A percentile compares a stretch with the other conserved stretches of the same genome.
phyloP scores from a whole-genome alignment of 2,797 vertebrate species.

The Euthynnus affinis region DNA sequence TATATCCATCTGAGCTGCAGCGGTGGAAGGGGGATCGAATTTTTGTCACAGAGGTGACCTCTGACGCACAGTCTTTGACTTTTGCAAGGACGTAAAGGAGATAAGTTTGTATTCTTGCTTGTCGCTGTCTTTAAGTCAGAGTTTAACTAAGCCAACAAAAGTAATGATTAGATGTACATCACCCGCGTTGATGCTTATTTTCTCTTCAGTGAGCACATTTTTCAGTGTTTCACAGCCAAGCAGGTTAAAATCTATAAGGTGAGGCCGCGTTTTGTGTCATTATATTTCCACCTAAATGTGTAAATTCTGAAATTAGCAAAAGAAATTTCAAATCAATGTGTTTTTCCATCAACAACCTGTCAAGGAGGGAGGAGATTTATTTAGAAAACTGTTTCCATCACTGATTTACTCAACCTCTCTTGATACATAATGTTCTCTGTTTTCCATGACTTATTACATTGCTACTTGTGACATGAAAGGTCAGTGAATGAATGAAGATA shows the following conservation, averaged over 20 bases:
- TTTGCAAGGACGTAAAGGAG: slow-evolving; percentile 49
- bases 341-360: not conserved
- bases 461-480: not conserved
- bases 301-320: not conserved
- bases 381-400: not conserved
- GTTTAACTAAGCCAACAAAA: slow-evolving; percentile 26
- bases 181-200: slow-evolving; percentile 12
- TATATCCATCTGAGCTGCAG: slow-evolving; percentile 76
- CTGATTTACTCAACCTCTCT: not conserved
- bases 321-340: not conserved
- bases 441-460: not conserved
- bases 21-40: slow-evolving; percentile 34
- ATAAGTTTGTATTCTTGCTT: slow-evolving; percentile 39
- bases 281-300: not conserved
- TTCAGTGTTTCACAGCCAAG: not conserved
- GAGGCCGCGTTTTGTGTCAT: not conserved
- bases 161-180: not conserved
- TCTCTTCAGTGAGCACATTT: not conserved
- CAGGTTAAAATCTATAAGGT: not conserved
- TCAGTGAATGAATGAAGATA: not conserved
- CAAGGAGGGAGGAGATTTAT: not conserved
- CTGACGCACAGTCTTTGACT: slow-evolving; percentile 66
- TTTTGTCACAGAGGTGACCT: slow-evolving; percentile 74
- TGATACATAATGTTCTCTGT: not conserved
- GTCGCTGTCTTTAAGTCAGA: slow-evolving; percentile 25